Conservation (phyloP, 2,797 vertebrate genomes). For the Cossypha heuglini region DNA sequence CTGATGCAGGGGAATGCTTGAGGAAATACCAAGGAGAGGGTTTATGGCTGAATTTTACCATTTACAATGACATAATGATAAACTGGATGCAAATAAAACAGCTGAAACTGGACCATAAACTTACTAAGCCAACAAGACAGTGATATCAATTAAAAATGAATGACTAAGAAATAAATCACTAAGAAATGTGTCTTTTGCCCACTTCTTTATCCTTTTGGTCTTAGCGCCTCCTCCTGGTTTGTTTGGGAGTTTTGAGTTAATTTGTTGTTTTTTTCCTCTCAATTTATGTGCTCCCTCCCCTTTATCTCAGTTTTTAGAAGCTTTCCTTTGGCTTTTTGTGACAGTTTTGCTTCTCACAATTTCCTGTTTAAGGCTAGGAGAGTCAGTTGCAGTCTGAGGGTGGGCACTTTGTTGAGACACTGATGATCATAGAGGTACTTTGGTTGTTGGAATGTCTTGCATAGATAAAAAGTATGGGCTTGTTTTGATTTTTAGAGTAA, state of each 20-base stretch:
- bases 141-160: neutral
- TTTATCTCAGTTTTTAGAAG: neutral
- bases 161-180: neutral
- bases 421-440: neutral
- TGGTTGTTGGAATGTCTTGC: neutral
- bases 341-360: neutral
- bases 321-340: neutral
- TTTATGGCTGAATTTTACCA: neutral
- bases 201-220: neutral
- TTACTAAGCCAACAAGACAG: neutral
- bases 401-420: neutral
- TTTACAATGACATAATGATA: neutral
- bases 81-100: neutral
- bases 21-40: neutral
- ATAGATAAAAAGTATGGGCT: neutral
- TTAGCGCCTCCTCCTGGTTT: neutral
- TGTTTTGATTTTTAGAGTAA: neutral
- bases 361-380: neutral
- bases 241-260: fast-evolving
- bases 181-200: neutral
- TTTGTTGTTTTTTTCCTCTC: neutral
- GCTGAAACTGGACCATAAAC: neutral
- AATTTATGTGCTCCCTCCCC: fast-evolving
- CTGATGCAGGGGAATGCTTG: neutral
- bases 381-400: neutral